Base-by-base conservation (phyloP, 2,888 invertebrate genomes). In the Coecobrya sp. region DNA sequence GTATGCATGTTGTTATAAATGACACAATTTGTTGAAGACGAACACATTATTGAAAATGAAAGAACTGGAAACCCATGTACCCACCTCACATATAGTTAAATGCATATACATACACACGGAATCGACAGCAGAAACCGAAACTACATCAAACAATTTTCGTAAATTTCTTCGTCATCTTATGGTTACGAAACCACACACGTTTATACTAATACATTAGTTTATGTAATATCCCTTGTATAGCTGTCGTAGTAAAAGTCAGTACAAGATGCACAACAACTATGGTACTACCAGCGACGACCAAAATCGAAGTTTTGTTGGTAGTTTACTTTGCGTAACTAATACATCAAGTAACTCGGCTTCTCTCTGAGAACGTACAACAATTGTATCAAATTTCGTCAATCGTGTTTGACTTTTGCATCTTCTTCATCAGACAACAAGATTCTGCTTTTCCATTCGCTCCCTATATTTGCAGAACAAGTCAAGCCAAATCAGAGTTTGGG, bases 361-460 rank as follows among this genome's bases (percentile, higher is more conserved):
- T 73, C 22, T 59, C 42, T 62, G 36, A 30, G 82, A 73, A 82
- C 45, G 59, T 19, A 65, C 86, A 81, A 92, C 86, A 89, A 89
- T 86, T 92, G 92, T 92, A 92, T 92, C 89, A 92, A 89, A 92
- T 92, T 92, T 92, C 89, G 86, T 86, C 79, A 89, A 89, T 92
- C 81, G 92, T 89, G 89, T 92, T 92, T 89, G 92, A 92, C 92
- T 92, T 92, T 62, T 86, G 73, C 85, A 76, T 89, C 70, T 89
- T 70, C 49, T 59, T 45, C 49, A 84, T 81, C 86, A 86, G 70
- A 36, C 65, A 76, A 86, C 82, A 84, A 49, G 62, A 52, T 59
- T 70, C 73, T 65, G 70, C 22, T 82, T 68, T 65, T 65, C 85
- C 88, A 84, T 62, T 92, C 76, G 19, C 42, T 79, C 76, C 81